Evolutionary conservation across 2,888 invertebrate genomes (phyloP), one percentile per base, ranked within the genome.

Genomic region (Drosophila kanekoi): DNA sequence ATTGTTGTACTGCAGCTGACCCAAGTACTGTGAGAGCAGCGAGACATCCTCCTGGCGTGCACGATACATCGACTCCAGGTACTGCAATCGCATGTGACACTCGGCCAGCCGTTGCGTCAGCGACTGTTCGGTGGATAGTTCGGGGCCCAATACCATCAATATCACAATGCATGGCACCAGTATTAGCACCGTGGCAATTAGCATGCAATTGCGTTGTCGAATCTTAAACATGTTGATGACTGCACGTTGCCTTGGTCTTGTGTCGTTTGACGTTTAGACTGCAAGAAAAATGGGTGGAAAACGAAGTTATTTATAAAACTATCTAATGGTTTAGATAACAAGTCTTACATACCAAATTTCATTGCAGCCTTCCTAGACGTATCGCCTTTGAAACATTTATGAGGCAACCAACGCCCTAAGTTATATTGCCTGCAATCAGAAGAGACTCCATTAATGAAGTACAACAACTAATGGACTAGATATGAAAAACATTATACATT

Each of bases 61-160:
- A 20, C 96, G 93, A 91, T 96, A 97, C 93, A 96, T 95, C 16
- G 96, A 94, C 89, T 97, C 96, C 44, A 97, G 93, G 89, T 96
- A 96, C 89, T 96, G 95, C 45, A 97, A 92, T 68, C 96, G 95
- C 64, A 96, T 95, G 88, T 96, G 95, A 82, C 97, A 93, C 83
- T 96, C 96, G 4, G 96, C 96, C 76, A 97, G 93, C 49, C 95
- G 93, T 90, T 95, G 94, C 70, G 95, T 94, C 87, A 96, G 92
- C 74, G 94, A 92, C 75, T 95, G 94, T 90, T 96, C 95, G 70
- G 94, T 94, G 74, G 93, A 94, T 84, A 95, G 91, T 91, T 95
- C 95, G 94, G 94, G 89, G 93, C 90, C 90, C 90, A 91, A 87
- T 51, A 91, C 72, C 84, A 91, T 82, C 57, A 91, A 58, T 68